Evolutionary conservation across 2,888 invertebrate species (phyloP), one percentile per base, ranked within the genome.

Genomic region (Yponomeuta malinellus): DNA sequence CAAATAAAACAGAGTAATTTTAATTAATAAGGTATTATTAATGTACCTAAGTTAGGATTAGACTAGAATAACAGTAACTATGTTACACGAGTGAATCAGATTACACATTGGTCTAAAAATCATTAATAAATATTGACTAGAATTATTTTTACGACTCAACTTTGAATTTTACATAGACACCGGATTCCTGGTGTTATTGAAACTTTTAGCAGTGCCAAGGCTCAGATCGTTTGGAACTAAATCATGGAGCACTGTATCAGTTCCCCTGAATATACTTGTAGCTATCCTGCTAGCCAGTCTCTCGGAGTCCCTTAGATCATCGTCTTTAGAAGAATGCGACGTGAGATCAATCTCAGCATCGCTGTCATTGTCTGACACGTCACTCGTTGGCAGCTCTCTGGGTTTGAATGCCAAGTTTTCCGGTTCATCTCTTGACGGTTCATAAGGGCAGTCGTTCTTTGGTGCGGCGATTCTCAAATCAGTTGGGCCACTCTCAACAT

Each of bases 331-430:
- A 6, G 83, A 90, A 74, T 93, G 91, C 10, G 93, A 93, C 0
- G 93, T 93, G 2, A 93, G 81, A 82, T 93, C 93, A 68, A 93
- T 93, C 79, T 93, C 93, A 1, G 93, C 81, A 72, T 93, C 93
- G 71, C 87, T 90, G 64, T 92, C 93, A 72, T 91, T 92, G 52
- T 91, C 91, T 69, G 86, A 88, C 10, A 81, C 79, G 33, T 87
- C 86, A 72, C 64, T 37, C 10, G 37, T 15, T 9, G n/a, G 37
- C 82, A 6, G 81, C 81, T 72, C 83, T 77, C 73, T 82, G 79
- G 81, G 81, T 48, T 85, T 83, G 72, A 88, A 91, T 1, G 90
- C 90, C 71, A 91, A 76, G 73, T 92, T 89, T 72, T 90, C 89
- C 0, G 89, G 91, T 68, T 90, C 85, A 0, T 90, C 83, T 52